A percentile compares a stretch with the other conserved stretches of the same genome.
Conservation (phyloP, 2,113 vertebrate species). For the Dipodomys stephensi region DNA sequence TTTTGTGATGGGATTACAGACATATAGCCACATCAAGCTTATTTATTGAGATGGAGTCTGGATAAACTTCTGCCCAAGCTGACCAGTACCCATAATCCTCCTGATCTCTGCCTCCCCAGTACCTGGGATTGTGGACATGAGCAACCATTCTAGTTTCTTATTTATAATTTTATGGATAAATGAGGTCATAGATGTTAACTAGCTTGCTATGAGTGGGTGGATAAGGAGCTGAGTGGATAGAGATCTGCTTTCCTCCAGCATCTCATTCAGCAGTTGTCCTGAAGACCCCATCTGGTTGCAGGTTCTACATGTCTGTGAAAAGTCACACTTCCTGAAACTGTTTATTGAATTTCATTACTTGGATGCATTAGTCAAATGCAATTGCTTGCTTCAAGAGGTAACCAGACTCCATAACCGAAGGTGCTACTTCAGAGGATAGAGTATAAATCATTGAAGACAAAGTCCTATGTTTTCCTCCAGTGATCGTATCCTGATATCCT, state of each 20-base stretch:
- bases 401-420: slow-evolving; percentile 53
- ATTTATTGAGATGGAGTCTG: too few species aligned
- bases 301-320: slow-evolving; percentile 29
- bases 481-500: background rate
- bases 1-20: too few species aligned
- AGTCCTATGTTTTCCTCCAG: slow-evolving; percentile 48
- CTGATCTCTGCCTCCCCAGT: too few species aligned
- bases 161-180: slow-evolving; percentile 5
- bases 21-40: too few species aligned
- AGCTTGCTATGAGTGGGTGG: background rate
- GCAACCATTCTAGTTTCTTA: too few species aligned
- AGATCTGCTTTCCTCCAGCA: background rate
- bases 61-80: too few species aligned
- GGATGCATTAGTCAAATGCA: slow-evolving; percentile 33
- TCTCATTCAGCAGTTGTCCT: background rate
- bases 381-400: background rate
- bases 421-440: slow-evolving; percentile 38
- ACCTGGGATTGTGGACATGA: too few species aligned
- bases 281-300: background rate
- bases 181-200: slow-evolving; percentile 13
- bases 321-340: slow-evolving; percentile 21
- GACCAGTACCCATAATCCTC: too few species aligned
- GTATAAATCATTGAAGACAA: slow-evolving; percentile 31
- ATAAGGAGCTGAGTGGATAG: background rate
- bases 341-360: slow-evolving; percentile 50